Evolutionary conservation across 2,888 invertebrate genomes (phyloP).

Genomic region (Epinotia nisella): DNA sequence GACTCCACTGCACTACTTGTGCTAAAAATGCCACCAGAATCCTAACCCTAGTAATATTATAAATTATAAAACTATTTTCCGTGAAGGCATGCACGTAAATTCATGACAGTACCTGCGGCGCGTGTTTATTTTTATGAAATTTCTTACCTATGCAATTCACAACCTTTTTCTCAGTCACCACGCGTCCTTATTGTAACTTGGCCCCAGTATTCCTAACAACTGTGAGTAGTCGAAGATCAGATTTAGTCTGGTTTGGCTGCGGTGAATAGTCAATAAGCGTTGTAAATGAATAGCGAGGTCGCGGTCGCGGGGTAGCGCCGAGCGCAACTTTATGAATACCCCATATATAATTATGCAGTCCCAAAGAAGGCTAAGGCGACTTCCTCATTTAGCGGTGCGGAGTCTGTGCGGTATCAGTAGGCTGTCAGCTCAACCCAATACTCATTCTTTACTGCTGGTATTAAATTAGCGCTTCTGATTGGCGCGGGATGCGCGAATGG

Average conservation of each 20-base stretch:
- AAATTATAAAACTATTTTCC: background rate
- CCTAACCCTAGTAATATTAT: too few species aligned
- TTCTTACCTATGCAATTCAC: background rate
- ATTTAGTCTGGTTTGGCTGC: background rate
- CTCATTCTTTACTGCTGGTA: too few species aligned
- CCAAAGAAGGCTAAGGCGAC: background rate
- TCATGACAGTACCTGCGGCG: constrained; percentile 3
- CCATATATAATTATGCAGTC: background rate
- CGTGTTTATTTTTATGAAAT: constrained; percentile 17
- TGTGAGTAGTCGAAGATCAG: too few species aligned
- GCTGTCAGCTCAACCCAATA: too few species aligned
- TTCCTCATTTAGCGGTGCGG: too few species aligned
- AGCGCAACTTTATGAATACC: constrained; percentile 6
- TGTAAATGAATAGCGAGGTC: background rate
- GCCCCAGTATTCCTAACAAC: too few species aligned
- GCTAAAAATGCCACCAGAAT: too few species aligned
- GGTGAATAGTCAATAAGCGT: background rate
- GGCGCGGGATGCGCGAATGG: too few species aligned
- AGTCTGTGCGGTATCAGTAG: too few species aligned
- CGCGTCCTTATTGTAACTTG: background rate
- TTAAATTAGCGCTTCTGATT: too few species aligned
- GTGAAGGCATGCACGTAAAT: constrained; percentile 1
- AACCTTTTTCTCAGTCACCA: background rate
- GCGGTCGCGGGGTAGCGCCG: background rate
- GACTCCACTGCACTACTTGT: too few species aligned